Evolutionary conservation across 2,113 vertebrate species (phyloP).

Genomic region (Scatophagus argus): DNA sequence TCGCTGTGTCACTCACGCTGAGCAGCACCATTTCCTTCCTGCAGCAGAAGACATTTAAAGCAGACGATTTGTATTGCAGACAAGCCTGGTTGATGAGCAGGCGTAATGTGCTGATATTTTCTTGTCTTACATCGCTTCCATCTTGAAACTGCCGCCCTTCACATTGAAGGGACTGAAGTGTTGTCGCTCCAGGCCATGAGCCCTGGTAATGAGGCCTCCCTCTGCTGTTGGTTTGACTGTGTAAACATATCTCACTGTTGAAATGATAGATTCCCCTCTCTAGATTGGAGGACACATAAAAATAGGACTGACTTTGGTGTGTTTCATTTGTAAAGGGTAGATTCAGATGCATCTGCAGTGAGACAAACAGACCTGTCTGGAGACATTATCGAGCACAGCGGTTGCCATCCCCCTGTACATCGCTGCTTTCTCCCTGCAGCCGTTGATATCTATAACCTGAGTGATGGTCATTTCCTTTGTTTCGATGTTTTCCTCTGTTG

Average conservation of each 20-base stretch:
- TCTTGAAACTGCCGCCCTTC: slow-evolving; percentile 79
- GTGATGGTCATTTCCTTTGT: slow-evolving; percentile 74
- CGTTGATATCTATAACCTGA: slow-evolving; percentile 75
- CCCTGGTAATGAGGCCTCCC: slow-evolving; percentile 79
- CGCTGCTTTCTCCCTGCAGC: slow-evolving; percentile 78
- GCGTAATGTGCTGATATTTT: background rate
- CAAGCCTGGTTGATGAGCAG: background rate
- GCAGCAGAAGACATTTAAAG: slow-evolving; percentile 21
- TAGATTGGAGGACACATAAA: slow-evolving; percentile 53
- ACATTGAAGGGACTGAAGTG: slow-evolving; percentile 83
- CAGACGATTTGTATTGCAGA: background rate
- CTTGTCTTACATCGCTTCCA: slow-evolving; percentile 78
- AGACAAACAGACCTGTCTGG: slow-evolving; percentile 72
- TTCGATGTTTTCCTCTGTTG: slow-evolving; percentile 56
- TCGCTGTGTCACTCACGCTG: slow-evolving; percentile 69
- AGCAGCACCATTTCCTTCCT: slow-evolving; percentile 85
- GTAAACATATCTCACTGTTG: slow-evolving; percentile 77
- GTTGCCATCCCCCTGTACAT: slow-evolving; percentile 77
- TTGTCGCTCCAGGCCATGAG: slow-evolving; percentile 76
- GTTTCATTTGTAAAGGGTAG: background rate
- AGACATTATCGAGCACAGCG: slow-evolving; percentile 64
- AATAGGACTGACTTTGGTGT: background rate
- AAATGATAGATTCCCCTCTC: slow-evolving; percentile 77
- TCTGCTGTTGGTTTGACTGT: slow-evolving; percentile 74
- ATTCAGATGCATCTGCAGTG: background rate